These are phyloP conservation scores for Pseudochromis fuscus DNA, from an alignment of 2,797 vertebrate genomes.

Conservation along the genomic window DNA sequence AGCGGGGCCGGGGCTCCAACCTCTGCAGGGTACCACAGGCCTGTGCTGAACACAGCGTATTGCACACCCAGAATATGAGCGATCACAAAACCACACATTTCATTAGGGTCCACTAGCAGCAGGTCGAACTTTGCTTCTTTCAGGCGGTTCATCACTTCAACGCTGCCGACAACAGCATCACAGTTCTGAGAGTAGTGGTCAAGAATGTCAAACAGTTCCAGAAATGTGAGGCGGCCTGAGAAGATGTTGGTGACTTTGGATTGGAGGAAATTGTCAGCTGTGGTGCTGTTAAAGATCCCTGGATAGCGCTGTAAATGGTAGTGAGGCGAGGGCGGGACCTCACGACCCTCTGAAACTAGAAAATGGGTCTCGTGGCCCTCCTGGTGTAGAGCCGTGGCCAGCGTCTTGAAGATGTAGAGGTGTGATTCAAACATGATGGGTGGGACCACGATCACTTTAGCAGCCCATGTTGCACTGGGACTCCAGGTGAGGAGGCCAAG, in stretches of 20 bases:
- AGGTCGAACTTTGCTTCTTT: conserved; percentile 94
- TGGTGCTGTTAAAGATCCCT: conserved; percentile 97
- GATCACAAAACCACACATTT: conserved; percentile 99
- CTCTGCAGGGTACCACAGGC: conserved; percentile 98
- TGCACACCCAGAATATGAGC: conserved; percentile 94
- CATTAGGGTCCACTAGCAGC: conserved; percentile 97
- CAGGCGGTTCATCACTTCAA: conserved; percentile 88
- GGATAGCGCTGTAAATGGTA: conserved; percentile 95
- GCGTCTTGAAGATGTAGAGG: conserved; percentile 98
- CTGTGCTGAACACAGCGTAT: conserved; percentile 97
- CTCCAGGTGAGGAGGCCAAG: conserved; percentile 84
- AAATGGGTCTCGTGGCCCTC: conserved; percentile 95
- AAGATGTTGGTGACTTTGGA: conserved; percentile 98
- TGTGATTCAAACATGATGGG: conserved; percentile 99
- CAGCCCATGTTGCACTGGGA: conserved; percentile 86
- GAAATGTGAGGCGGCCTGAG: conserved; percentile 93
- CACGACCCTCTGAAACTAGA: conserved; percentile 95
- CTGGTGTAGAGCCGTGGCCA: conserved; percentile 92
- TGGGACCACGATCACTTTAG: conserved; percentile 96
- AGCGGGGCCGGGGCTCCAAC: conserved; percentile 96
- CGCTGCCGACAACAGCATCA: conserved; percentile 93
- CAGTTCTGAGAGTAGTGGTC: conserved; percentile 98
- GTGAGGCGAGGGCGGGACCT: conserved; percentile 90
- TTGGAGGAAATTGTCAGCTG: conserved; percentile 96
- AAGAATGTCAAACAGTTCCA: conserved; percentile 97